phyloP scores from a whole-genome alignment of 2,797 vertebrate species.

The Chloroceryle inda region DNA sequence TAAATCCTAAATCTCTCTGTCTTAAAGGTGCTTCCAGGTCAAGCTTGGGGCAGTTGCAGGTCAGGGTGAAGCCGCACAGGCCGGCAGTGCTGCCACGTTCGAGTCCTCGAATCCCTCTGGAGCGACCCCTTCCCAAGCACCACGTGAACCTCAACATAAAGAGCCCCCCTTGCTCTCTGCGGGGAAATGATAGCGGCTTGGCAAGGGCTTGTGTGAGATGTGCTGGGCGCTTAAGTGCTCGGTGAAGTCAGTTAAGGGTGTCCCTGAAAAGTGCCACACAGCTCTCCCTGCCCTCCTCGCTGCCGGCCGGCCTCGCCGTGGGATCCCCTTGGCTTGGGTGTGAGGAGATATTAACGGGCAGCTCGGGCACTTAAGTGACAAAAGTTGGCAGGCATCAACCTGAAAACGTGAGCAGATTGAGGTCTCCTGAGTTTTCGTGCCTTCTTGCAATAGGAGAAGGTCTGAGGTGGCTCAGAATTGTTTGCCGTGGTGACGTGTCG shows the following conservation, averaged over 20 bases:
- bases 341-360: background rate
- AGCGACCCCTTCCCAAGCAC: background rate
- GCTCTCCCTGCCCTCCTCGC: background rate
- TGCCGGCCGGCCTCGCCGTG: no score
- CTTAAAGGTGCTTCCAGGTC: background rate
- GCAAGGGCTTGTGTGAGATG: background rate
- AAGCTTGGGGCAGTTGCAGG: background rate
- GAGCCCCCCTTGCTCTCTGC: background rate
- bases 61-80: background rate
- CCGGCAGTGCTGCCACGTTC: fast-evolving
- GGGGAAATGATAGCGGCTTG: fast-evolving
- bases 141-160: fast-evolving
- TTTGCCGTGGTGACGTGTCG: background rate
- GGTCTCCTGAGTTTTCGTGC: background rate
- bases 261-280: background rate
- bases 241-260: background rate
- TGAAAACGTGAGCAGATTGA: background rate
- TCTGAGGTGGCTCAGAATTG: background rate
- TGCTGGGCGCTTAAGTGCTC: fast-evolving
- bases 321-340: fast-evolving
- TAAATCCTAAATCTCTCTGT: background rate
- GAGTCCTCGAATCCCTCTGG: no score
- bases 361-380: background rate
- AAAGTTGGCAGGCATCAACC: background rate
- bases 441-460: background rate